These are phyloP conservation scores for Himalopsyche kuldschensis DNA, from an alignment of 2,888 invertebrate species.

Conservation along the genomic window DNA sequence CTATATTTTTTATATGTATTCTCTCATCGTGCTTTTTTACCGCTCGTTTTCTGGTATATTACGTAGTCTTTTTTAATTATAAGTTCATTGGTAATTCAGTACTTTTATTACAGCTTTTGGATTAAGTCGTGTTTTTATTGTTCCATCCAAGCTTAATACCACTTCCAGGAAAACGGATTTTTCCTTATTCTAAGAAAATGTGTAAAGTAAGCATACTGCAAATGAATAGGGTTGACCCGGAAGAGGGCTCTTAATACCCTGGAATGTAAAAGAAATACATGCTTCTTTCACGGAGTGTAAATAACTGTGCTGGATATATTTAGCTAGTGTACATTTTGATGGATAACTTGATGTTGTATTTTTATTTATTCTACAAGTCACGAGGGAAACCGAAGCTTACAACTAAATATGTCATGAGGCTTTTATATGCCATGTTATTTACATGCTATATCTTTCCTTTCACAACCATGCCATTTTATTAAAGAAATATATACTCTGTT, in stretches of 20 bases:
- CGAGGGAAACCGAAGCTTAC: too few species aligned
- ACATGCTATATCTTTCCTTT: too few species aligned
- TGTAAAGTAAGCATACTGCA: not conserved
- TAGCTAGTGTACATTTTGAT: not conserved
- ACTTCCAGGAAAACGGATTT: not conserved
- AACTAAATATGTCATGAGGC: too few species aligned
- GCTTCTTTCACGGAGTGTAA: not conserved
- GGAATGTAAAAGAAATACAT: not conserved
- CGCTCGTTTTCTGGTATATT: not conserved
- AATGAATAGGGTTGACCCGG: not conserved
- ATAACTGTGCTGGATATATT: not conserved
- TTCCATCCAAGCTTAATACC: not conserved
- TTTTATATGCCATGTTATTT: too few species aligned
- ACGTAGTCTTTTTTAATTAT: not conserved
- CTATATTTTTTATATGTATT: too few species aligned
- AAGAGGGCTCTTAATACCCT: not conserved
- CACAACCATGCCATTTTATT: too few species aligned
- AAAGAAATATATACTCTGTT: too few species aligned
- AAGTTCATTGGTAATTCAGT: not conserved
- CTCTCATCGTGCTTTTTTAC: too few species aligned
- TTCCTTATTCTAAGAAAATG: not conserved
- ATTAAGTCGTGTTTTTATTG: not conserved
- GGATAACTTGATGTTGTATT: not conserved
- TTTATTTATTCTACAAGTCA: too few species aligned
- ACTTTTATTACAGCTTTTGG: not conserved